Evolutionary conservation across 2,888 invertebrate species (phyloP), one percentile per base, ranked within the genome.

Genomic region (Andrena trimmerana): DNA sequence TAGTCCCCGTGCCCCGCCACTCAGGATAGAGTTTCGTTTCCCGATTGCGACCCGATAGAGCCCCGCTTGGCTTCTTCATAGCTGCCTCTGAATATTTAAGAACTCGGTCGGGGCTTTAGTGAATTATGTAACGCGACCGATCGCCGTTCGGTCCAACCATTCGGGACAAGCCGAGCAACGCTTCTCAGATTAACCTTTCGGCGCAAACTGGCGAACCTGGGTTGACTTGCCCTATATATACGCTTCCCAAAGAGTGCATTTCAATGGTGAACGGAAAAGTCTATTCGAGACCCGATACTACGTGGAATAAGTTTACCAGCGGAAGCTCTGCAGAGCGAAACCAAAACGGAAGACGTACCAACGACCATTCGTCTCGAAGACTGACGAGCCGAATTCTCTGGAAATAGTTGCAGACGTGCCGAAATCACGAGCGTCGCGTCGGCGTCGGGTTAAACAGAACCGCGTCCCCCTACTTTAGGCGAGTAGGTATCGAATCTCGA

Each of bases 81-180:
- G 65, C 27, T 69, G 54, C 52, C 57, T 36, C 27, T 59, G 73
- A 80, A 81, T 81, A 81, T 80, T 81, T 76, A 62, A 67, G 13
- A 27, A 7, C 20, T 27, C 42, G 42, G 29, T n/a, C 52, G 36
- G n/a, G 36, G 48, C 42, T 36, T 27, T 24, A 31, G n/a, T 52
- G 42, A 66, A 80, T 79, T 67, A 52, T 27, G n/a, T 13, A 60
- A 70, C 70, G 2, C 48, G 33, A 5, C 20, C 50, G 16, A 69
- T 36, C 50, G 3, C 8, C 31, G 29, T 36, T 31, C 10, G 57
- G 8, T 20, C 36, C 13, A 66, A 48, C 31, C 36, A 4, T 20
- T 29, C 54, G 0, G 20, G 10, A 52, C 42, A 20, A 3, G 29
- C 3, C 10, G 20, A 10, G 33, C 62, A 16, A 59, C 42, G 42